Evolutionary conservation across 2,113 vertebrate genomes (phyloP).

Genomic region (Nycticebus coucang): DNA sequence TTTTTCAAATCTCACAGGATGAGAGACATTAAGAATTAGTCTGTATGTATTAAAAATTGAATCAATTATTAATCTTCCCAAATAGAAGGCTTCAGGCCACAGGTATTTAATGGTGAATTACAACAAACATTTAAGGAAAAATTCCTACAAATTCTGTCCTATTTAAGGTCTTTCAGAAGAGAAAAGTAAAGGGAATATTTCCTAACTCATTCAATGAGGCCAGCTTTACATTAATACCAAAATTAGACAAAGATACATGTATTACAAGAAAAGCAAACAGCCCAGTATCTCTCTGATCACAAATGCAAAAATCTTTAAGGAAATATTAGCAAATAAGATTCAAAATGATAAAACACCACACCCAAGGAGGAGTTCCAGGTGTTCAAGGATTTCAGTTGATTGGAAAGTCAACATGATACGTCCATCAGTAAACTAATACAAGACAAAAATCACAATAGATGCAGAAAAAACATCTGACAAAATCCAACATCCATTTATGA

Average conservation of each 20-base stretch:
- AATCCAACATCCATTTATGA: background rate
- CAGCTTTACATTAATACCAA: background rate
- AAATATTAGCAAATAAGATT: background rate
- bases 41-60: background rate
- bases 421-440: background rate
- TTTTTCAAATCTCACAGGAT: background rate
- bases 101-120: background rate
- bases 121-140: background rate
- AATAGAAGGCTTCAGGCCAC: background rate
- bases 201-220: background rate
- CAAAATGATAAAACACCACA: background rate
- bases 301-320: background rate
- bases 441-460: background rate
- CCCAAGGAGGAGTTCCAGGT: background rate
- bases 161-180: background rate
- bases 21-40: background rate
- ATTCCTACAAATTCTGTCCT: background rate
- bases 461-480: background rate
- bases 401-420: background rate
- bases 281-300: background rate
- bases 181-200: background rate
- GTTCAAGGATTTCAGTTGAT: background rate
- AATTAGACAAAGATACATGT: background rate
- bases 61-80: background rate
- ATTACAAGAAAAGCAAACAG: too few relatives aligned